Conservation (phyloP, 2,797 vertebrate species). For the Picus viridis region DNA sequence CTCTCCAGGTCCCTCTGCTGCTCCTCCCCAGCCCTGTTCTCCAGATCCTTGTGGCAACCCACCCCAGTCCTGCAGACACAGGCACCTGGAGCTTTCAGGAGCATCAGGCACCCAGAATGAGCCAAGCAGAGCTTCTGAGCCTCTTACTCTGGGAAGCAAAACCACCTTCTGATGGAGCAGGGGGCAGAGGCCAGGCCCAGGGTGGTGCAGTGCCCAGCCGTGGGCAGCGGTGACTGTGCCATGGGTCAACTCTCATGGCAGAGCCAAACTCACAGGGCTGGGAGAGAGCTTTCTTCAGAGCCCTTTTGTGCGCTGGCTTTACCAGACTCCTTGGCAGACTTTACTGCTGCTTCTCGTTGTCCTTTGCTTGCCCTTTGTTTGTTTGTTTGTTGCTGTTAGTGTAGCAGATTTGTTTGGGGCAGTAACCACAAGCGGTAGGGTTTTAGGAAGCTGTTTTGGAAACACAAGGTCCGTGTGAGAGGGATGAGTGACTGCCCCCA, state of each 20-base stretch:
- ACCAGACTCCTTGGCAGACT: neutral
- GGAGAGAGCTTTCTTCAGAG: neutral
- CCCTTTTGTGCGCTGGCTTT: neutral
- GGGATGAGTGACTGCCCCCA: neutral
- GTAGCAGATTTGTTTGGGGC: accelerated
- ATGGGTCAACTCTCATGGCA: neutral
- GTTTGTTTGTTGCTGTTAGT: neutral
- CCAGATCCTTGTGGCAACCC: too few relatives aligned
- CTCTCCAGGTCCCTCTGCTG: too few relatives aligned
- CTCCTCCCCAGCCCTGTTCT: too few relatives aligned
- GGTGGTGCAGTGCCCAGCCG: neutral
- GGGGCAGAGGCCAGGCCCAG: neutral
- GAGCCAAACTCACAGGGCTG: neutral
- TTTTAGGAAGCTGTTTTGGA: neutral
- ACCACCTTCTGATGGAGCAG: neutral
- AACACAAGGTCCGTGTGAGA: neutral
- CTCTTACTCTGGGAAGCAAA: neutral
- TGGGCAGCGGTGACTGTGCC: neutral
- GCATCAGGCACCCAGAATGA: neutral
- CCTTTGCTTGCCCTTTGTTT: neutral
- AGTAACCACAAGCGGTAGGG: neutral
- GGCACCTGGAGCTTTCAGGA: neutral
- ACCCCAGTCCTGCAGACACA: neutral
- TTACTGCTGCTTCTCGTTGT: neutral
- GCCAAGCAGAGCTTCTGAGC: neutral